These are phyloP conservation scores for Lophotis ruficrista DNA, from an alignment of 2,113 vertebrate genomes.

Conservation along the genomic window DNA sequence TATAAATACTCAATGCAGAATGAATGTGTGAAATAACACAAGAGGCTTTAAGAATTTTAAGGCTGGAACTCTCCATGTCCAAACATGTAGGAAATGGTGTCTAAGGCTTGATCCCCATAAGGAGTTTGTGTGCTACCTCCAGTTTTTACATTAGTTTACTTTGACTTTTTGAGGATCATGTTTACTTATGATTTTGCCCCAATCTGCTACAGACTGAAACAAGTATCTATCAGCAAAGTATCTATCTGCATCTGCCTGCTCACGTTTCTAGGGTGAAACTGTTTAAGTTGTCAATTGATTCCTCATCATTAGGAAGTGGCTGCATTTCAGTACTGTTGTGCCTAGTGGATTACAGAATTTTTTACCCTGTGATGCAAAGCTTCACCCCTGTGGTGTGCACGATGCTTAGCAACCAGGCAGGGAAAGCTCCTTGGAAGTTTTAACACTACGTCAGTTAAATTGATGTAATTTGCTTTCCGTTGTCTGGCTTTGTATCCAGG, in stretches of 20 bases:
- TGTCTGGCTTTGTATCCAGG: neutral
- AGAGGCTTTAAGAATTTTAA: neutral
- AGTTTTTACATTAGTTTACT: neutral
- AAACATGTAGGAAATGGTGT: neutral
- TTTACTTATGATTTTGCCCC: neutral
- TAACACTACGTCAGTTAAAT: neutral
- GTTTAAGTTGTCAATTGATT: neutral
- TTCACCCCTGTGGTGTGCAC: neutral
- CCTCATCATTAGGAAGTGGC: neutral
- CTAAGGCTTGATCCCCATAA: neutral
- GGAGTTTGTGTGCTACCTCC: neutral
- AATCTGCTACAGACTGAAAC: neutral
- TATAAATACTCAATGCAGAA: neutral
- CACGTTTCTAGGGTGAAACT: neutral
- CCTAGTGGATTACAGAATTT: neutral
- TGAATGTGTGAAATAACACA: neutral
- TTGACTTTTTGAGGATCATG: neutral
- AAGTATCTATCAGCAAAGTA: neutral
- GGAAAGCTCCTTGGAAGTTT: neutral
- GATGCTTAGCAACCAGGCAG: neutral
- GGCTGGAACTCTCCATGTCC: neutral
- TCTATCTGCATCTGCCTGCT: neutral
- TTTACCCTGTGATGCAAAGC: neutral
- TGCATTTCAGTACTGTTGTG: neutral
- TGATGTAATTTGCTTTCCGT: neutral